Conservation (phyloP, 2,888 invertebrate species). For the Nomada ferruginata region DNA sequence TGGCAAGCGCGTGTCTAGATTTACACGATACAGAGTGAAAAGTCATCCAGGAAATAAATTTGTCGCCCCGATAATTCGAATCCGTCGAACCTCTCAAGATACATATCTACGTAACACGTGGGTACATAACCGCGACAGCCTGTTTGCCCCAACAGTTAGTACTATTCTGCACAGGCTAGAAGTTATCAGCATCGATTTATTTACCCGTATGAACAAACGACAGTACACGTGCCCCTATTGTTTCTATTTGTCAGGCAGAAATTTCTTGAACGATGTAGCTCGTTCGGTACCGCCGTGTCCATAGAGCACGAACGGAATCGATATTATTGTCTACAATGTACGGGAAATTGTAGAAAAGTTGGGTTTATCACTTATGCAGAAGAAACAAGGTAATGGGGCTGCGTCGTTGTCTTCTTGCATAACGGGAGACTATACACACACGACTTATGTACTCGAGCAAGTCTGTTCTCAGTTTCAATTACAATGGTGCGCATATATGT, state of each 20-base stretch:
- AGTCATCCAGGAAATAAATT: background rate
- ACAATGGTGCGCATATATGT: background rate
- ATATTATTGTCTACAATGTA: conserved; percentile 26
- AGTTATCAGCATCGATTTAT: conserved; percentile 37
- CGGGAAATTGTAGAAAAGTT: conserved; percentile 32
- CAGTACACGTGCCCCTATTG: background rate
- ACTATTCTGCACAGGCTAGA: background rate
- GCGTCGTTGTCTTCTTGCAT: background rate
- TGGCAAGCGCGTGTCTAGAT: background rate
- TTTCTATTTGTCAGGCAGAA: conserved; percentile 10
- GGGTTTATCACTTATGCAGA: conserved; percentile 22
- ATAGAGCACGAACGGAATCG: conserved; percentile 15
- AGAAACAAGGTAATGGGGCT: conserved; percentile 5
- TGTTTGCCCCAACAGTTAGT: conserved; percentile 6
- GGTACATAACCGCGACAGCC: background rate
- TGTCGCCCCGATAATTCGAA: background rate
- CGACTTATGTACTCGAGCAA: background rate
- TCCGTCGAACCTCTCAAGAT: background rate
- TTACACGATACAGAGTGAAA: background rate
- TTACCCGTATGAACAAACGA: conserved; percentile 4
- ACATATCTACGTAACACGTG: background rate
- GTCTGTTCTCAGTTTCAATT: conserved; percentile 3
- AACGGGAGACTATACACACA: background rate
- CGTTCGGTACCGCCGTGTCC: background rate
- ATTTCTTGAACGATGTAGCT: conserved; percentile 21